Evolutionary conservation across 2,113 vertebrate genomes (phyloP).

Genomic region (Psophia crepitans): DNA sequence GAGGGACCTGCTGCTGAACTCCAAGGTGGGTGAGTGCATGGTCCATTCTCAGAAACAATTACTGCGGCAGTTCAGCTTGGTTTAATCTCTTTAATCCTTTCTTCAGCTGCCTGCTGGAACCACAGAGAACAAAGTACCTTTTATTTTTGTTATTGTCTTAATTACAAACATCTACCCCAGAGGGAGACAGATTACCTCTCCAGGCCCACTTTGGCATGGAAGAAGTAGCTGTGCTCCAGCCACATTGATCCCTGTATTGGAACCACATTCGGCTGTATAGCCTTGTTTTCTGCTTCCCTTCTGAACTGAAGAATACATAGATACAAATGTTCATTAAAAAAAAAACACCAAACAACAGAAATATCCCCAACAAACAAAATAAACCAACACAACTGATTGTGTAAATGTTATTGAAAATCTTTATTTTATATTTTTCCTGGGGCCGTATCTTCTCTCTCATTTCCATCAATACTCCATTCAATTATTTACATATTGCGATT

Average conservation of each 20-base stretch:
- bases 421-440: background rate
- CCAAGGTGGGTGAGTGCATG: background rate
- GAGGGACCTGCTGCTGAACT: background rate
- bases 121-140: background rate
- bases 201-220: background rate
- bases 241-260: background rate
- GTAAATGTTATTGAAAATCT: background rate
- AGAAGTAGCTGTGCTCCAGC: background rate
- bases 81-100: conserved; percentile 21
- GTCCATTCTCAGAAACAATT: background rate
- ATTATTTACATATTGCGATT: background rate
- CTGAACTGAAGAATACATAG: background rate
- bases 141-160: background rate
- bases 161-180: background rate
- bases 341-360: too few species aligned
- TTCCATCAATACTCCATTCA: background rate
- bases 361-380: background rate
- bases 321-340: background rate
- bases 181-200: background rate
- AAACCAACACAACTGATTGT: background rate
- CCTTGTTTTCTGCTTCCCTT: background rate
- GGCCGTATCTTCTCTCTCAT: background rate
- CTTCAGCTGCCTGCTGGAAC: background rate
- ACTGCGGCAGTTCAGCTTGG: background rate
- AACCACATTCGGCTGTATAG: background rate